These are phyloP conservation scores for Ommatoiulus sabulosus DNA, from an alignment of 2,888 invertebrate species.

Conservation along the genomic window DNA sequence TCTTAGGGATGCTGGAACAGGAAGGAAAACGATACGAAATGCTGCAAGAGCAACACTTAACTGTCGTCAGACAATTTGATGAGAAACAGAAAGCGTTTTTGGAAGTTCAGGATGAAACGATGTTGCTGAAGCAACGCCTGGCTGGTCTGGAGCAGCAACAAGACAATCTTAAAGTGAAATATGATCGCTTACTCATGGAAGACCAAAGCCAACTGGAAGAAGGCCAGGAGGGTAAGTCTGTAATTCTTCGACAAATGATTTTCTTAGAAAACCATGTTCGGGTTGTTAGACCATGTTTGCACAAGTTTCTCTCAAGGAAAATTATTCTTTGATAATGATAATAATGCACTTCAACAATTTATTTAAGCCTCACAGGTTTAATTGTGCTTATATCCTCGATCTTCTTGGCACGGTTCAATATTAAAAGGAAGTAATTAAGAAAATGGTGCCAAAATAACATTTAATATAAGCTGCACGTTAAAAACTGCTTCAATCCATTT, in stretches of 20 bases:
- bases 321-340: background rate
- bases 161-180: constrained; percentile 63
- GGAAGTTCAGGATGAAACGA: constrained; percentile 67
- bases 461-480: background rate
- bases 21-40: constrained; percentile 64
- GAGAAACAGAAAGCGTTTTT: constrained; percentile 67
- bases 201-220: constrained; percentile 54
- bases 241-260: constrained; percentile 13
- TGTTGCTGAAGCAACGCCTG: constrained; percentile 66
- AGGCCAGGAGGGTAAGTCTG: background rate
- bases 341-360: constrained; percentile 17
- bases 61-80: constrained; percentile 67
- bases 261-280: no score
- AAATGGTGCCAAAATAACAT: background rate
- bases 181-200: constrained; percentile 59
- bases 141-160: constrained; percentile 66
- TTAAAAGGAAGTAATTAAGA: background rate
- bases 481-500: no score
- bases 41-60: constrained; percentile 64
- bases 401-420: background rate
- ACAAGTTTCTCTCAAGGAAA: no score
- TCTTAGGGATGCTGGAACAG: constrained; percentile 67
- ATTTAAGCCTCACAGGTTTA: background rate
- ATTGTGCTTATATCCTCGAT: background rate
- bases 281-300: no score